Evolutionary conservation across 2,888 invertebrate species (phyloP), one percentile per base, ranked within the genome.

Genomic region (Tryphoninae sp.): DNA sequence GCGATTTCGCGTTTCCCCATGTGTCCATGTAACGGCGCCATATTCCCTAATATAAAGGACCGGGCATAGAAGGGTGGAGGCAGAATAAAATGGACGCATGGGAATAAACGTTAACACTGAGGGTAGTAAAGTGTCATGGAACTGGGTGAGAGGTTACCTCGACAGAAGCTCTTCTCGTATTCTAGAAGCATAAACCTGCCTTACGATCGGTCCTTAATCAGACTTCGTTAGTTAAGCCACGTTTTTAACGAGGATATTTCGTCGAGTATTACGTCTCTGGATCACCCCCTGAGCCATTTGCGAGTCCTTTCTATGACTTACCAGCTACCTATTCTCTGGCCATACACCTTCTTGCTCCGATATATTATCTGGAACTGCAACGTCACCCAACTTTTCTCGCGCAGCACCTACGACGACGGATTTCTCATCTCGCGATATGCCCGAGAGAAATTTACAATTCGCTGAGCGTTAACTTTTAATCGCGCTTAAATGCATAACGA

Each of bases 191-290:
- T 84, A 81, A 82, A 84, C 73, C 76, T 68, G 74, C 76, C 80
- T 82, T 78, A 81, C 80, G 84, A 84, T 84, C 73, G 72, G 73
- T 72, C 80, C 80, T 84, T 82, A 78, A 84, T 84, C 82, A 81
- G 82, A 84, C 80, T 82, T 81, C 78, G 83, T 83, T 82, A 82
- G 84, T 78, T 78, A 68, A 84, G 80, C 75, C 69, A 73, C 75
- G 64, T 78, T 84, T 82, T 84, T 82, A 84, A 84, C 80, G 82
- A 84, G 67, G 72, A 42, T 78, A 78, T 78, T 78, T 61, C 81
- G 78, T 67, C 80, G 82, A 61, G 80, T 81, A 84, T 84, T 77
- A 81, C 73, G 51, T 78, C 69, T 51, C 61, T 26, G 75, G 22
- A 80, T 65, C 59, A 78, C 61, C 65, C 71, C 49, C 51, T 9